These are phyloP conservation scores for Brachymystax lenok DNA, from an alignment of 2,797 vertebrate genomes.

Conservation along the genomic window DNA sequence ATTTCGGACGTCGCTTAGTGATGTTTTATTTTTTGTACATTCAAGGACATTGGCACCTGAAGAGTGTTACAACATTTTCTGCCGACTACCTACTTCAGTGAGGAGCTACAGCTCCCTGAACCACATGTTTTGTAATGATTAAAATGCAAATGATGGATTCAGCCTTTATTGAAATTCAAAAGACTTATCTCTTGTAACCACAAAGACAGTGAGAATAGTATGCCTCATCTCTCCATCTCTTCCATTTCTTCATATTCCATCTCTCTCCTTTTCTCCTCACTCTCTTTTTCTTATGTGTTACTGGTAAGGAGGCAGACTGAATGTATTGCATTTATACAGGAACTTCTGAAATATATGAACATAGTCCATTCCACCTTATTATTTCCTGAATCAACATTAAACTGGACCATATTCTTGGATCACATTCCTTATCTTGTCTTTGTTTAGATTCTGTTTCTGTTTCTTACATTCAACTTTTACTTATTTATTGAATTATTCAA, in stretches of 20 bases:
- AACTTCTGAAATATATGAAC: background rate
- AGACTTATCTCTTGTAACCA: constrained; percentile 59
- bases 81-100: too few relatives aligned
- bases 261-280: constrained; percentile 16
- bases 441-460: background rate
- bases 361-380: background rate
- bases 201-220: constrained; percentile 54
- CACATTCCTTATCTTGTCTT: background rate
- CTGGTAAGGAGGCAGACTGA: constrained; percentile 30
- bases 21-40: background rate
- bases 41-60: constrained; percentile 2
- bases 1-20: too few relatives aligned
- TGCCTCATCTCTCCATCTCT: constrained; percentile 35
- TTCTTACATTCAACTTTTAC: background rate
- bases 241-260: constrained; percentile 6
- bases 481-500: constrained; percentile 33
- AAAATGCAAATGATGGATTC: constrained; percentile 68
- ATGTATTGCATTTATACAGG: background rate
- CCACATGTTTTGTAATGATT: constrained; percentile 66
- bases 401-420: too few relatives aligned
- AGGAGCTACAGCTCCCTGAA: constrained; percentile 28
- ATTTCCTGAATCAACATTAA: background rate
- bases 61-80: background rate
- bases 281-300: constrained; percentile 4
- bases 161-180: constrained; percentile 67